Evolutionary conservation across 2,888 invertebrate genomes (phyloP), one percentile per base, ranked within the genome.

Genomic region (Orgyia antiqua): DNA sequence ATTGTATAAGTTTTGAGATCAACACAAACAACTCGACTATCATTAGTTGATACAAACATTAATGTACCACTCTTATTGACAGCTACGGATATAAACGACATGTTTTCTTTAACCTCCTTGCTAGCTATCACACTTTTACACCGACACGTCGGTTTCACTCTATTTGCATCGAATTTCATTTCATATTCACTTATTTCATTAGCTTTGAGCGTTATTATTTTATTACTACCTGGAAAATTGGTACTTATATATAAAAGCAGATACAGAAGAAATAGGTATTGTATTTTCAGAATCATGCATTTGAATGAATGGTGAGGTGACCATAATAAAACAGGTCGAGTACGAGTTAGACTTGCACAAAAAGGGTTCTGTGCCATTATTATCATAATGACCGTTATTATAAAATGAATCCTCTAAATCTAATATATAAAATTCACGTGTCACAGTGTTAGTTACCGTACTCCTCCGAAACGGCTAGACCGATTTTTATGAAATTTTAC

Each of bases 41-140:
- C 86, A 30, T 84, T 68, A 0, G 87, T 87, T 0, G 84, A 72
- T 1, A 84, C 68, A 27, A 87, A 87, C 32, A 87, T 42, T 7
- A 82, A 49, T 0, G 76, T 66, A 0, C 84, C 83, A 8, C 71
- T 67, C 39, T 76, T 76, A 39, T 83, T 86, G 4, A 84, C 77
- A 0, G 73, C 74, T 21, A 77, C 67, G 4, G 77, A 62, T 10
- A 74, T 35, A 36, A 86, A 86, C 1, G 46, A 48, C n/a, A 79
- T 39, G 4, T 68, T 64, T 5, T 69, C 68, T 25, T 75, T 78
- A 1, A 86, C 54, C 1, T 68, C 67, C 1, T 66, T 62, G 8
- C 68, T 64, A 1, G 56, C 49, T 1, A 86, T 57, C 1, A 86
- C 57, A 0, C 52, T 58, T 11, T 60, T 60, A 18, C 64, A 61